Percentiles rank a stretch among this genome's conserved stretches.
Evolutionary conservation across 2,113 vertebrate genomes (phyloP).

Genomic region (Trochalopteron elliotii): DNA sequence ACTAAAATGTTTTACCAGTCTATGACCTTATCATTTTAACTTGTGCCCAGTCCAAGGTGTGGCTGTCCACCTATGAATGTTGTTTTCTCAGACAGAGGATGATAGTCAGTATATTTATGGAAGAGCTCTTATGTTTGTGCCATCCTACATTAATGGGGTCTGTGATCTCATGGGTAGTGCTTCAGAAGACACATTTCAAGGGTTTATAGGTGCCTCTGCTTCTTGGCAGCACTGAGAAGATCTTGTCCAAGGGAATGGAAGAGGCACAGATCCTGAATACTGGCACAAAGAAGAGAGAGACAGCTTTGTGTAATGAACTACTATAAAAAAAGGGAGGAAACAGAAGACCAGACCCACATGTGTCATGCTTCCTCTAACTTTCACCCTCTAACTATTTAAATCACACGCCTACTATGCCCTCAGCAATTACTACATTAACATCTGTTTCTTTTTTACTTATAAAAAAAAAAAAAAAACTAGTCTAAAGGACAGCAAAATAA

Average conservation of each 20-base stretch:
- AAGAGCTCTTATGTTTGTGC: not conserved
- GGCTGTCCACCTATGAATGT: not conserved
- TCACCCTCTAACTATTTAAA: not conserved
- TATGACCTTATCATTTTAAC: not conserved
- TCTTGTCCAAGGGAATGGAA: not conserved
- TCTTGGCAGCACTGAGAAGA: not conserved
- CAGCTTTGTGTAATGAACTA: not conserved
- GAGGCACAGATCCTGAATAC: not conserved
- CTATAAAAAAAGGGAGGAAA: not conserved
- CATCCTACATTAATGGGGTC: too few relatives aligned
- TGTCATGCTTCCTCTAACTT: not conserved
- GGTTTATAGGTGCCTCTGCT: not conserved
- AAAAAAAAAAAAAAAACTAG: not conserved
- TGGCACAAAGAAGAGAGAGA: not conserved
- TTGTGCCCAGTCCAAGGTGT: not conserved
- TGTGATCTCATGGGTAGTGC: not conserved
- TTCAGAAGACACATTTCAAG: not conserved
- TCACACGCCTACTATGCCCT: not conserved
- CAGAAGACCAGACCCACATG: not conserved
- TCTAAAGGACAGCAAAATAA: not conserved
- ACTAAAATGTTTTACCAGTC: not conserved
- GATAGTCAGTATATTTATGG: not conserved
- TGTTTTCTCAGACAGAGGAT: not conserved
- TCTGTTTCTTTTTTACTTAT: not conserved
- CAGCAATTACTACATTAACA: not conserved